phyloP scores from a whole-genome alignment of 1,140 invertebrate species.

The Ooceraea biroi region DNA sequence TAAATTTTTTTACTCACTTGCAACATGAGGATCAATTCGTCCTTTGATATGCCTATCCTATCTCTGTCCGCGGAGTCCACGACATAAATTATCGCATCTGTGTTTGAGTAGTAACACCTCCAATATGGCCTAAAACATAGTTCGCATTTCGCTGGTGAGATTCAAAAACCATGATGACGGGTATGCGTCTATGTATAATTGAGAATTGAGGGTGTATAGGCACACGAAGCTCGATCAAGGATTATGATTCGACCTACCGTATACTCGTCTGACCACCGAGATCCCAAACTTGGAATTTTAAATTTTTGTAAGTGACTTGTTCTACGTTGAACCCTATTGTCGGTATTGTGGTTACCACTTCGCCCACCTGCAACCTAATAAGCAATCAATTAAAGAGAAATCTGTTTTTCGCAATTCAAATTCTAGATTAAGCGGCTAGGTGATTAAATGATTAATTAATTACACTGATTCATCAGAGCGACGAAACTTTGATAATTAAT shows the following conservation, averaged over 20 bases:
- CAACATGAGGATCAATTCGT: constrained; percentile 98
- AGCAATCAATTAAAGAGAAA: constrained; percentile 14
- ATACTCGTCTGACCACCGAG: constrained; percentile 99
- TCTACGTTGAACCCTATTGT: constrained; percentile 99
- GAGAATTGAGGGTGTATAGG: not conserved
- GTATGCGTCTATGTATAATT: not conserved
- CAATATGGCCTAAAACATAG: constrained; percentile 96
- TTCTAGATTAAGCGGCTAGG: too few relatives aligned
- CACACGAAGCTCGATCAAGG: not conserved
- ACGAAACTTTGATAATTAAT: too few relatives aligned
- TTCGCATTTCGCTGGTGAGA: too few relatives aligned
- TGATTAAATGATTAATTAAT: too few relatives aligned
- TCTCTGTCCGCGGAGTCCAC: constrained; percentile 99
- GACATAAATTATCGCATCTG: constrained; percentile 99
- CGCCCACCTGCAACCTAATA: constrained; percentile 96
- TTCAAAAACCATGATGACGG: not conserved
- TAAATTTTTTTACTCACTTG: constrained; percentile 89
- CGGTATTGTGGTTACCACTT: constrained; percentile 99
- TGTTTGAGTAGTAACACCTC: constrained; percentile 99
- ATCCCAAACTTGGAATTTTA: constrained; percentile 99
- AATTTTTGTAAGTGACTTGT: constrained; percentile 98
- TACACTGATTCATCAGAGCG: too few relatives aligned
- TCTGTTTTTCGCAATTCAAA: not conserved
- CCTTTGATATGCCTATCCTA: constrained; percentile 99
- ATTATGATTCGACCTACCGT: constrained; percentile 84